phyloP scores from a whole-genome alignment of 2,888 invertebrate genomes.

The Erebia ligea region DNA sequence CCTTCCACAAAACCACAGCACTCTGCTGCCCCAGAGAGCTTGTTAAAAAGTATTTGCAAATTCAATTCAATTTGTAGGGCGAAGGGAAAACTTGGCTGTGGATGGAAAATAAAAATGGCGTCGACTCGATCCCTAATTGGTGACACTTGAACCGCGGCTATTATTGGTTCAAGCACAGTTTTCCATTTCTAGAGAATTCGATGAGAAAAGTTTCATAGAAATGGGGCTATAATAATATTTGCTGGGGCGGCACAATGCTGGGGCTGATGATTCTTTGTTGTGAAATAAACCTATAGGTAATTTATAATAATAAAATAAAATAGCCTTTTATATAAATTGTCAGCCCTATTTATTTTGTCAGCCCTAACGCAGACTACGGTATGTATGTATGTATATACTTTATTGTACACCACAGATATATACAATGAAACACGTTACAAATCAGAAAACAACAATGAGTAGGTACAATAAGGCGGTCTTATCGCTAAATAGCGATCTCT shows the following conservation, averaged over 20 bases:
- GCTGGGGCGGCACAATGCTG: not conserved
- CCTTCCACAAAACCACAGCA: no score
- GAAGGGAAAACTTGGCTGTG: conserved; percentile 19
- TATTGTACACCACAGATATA: no score
- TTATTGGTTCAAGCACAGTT: conserved; percentile 44
- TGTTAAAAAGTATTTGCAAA: not conserved
- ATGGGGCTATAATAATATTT: conserved; percentile 28
- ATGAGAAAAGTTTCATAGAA: conserved; percentile 38
- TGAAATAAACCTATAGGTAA: not conserved
- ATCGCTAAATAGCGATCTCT: no score
- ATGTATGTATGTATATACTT: no score
- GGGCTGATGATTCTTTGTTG: not conserved
- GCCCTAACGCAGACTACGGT: no score
- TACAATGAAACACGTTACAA: no score
- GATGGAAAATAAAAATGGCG: conserved; percentile 27
- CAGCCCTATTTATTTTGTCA: no score
- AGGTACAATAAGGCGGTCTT: no score
- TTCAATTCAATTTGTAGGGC: conserved; percentile 21
- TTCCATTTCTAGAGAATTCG: conserved; percentile 31
- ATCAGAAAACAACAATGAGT: no score
- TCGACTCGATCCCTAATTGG: conserved; percentile 49
- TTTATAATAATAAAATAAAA: no score
- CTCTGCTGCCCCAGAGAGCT: not conserved
- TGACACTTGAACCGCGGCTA: conserved; percentile 46
- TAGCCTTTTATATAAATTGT: no score